phyloP scores from a whole-genome alignment of 2,797 vertebrate species.

The Acanthurus leucopareius region DNA sequence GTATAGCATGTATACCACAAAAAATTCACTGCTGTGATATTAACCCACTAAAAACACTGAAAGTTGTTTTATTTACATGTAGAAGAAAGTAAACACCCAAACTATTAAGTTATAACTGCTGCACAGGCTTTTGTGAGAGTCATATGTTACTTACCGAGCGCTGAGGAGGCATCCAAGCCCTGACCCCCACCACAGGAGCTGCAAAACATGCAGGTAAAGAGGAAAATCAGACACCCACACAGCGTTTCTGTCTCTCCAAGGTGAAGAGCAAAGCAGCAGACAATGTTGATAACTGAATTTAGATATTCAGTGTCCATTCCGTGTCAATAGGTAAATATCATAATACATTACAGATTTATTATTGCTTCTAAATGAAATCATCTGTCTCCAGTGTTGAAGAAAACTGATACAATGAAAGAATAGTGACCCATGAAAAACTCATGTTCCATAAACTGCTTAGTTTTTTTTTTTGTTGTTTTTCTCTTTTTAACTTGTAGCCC shows the following conservation, averaged over 20 bases:
- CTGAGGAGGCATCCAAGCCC: conserved; percentile 80
- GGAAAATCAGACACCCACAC: neutral
- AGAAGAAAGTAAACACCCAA: neutral
- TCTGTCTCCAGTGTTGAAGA: neutral
- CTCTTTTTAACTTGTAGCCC: too few relatives aligned
- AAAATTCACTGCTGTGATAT: neutral
- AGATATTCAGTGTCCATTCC: neutral
- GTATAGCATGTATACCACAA: conserved; percentile 1
- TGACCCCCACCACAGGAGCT: conserved; percentile 72
- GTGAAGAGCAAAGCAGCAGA: neutral
- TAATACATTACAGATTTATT: neutral
- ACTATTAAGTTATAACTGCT: neutral
- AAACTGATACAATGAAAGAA: neutral
- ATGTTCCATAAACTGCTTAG: too few relatives aligned
- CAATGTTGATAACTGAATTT: neutral
- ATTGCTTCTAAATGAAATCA: too few relatives aligned
- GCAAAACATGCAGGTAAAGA: conserved; percentile 12
- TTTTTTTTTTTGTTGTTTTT: too few relatives aligned
- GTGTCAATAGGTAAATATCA: too few relatives aligned
- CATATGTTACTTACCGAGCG: conserved; percentile 75
- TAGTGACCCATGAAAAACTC: neutral
- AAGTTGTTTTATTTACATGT: neutral
- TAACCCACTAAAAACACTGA: neutral
- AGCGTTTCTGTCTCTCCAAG: neutral
- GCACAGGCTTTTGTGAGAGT: neutral